Percentiles rank a stretch among this genome's conserved stretches.
phyloP scores from a whole-genome alignment of 2,888 invertebrate genomes.

The Acleris sparsana region DNA sequence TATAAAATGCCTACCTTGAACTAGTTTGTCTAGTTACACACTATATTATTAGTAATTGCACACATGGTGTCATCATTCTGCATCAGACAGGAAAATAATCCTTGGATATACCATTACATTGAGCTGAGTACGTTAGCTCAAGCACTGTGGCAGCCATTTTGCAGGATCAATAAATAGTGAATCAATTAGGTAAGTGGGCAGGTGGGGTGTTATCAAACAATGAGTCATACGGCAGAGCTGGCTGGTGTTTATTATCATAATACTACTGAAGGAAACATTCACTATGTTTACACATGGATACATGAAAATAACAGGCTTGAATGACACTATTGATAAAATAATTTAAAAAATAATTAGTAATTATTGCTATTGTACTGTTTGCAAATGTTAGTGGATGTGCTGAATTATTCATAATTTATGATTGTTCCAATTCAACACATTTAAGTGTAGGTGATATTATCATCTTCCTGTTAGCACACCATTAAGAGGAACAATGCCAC shows the following conservation, averaged over 20 bases:
- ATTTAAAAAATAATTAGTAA: too few species aligned
- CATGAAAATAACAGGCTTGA: too few species aligned
- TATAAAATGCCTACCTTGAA: too few species aligned
- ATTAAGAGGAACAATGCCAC: constrained; percentile 4
- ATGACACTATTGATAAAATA: too few species aligned
- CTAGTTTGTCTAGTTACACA: too few species aligned
- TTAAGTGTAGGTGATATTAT: constrained; percentile 9
- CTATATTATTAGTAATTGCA: too few species aligned
- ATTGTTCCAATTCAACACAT: constrained; percentile 1
- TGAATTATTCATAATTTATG: constrained; percentile 3
- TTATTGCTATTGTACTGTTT: constrained; percentile 4
- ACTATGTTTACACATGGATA: too few species aligned
- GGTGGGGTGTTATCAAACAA: constrained; percentile 14
- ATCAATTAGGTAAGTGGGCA: constrained; percentile 19
- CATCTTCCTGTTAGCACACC: constrained; percentile 18
- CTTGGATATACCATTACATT: neutral
- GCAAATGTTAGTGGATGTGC: neutral
- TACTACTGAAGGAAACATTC: neutral
- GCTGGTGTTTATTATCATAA: neutral
- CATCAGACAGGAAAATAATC: neutral
- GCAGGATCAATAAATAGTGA: constrained; percentile 20
- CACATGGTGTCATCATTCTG: too few species aligned
- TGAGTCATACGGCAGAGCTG: neutral
- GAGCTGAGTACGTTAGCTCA: neutral
- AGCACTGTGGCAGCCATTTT: neutral